Evolutionary conservation across 2,797 vertebrate genomes (phyloP).

Genomic region (Microhierax caerulescens): DNA sequence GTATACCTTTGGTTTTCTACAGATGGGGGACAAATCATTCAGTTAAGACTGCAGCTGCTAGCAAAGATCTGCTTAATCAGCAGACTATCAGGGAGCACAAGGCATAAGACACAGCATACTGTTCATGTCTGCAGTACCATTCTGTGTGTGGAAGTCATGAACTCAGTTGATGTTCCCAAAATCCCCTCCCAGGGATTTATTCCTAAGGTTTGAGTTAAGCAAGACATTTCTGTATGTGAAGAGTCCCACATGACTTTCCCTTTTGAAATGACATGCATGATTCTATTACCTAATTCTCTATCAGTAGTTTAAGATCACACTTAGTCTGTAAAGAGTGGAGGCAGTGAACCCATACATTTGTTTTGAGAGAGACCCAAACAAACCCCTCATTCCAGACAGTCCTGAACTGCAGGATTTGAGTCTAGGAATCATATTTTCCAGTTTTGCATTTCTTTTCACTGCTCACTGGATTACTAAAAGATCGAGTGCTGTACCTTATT

Average conservation of each 20-base stretch:
- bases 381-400: neutral
- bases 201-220: neutral
- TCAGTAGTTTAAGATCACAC: neutral
- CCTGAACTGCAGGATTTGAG: neutral
- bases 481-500: neutral
- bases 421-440: neutral
- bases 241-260: neutral
- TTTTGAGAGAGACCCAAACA: neutral
- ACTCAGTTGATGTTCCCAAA: neutral
- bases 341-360: neutral
- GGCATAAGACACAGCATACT: accelerated
- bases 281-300: neutral
- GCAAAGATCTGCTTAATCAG: neutral
- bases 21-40: neutral
- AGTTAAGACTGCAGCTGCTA: neutral
- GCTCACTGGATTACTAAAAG: neutral
- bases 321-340: neutral
- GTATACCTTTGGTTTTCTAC: neutral
- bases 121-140: neutral
- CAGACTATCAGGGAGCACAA: neutral
- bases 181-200: neutral
- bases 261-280: accelerated
- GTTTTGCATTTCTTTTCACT: neutral
- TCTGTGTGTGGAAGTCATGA: neutral
- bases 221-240: neutral